Base-by-base conservation (phyloP, 1,140 invertebrate species). In the Riptortus pedestris region DNA sequence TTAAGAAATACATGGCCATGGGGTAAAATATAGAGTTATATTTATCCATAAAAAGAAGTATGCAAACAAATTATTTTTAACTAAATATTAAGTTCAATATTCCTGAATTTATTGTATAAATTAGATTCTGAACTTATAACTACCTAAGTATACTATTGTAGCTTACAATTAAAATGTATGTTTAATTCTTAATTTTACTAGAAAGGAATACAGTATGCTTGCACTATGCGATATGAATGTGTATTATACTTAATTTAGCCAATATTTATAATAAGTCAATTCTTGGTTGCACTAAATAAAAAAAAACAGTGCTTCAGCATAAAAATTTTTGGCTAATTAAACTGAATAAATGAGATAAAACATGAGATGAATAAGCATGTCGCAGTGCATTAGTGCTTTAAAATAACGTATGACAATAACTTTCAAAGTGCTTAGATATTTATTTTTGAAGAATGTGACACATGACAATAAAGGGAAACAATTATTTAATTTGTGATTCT, bases 121-220 rank as follows among this genome's bases (percentile, higher is more conserved):
- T 38, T 9, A 9, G 16, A 5, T 38, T 38, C 33, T 9, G 7
- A 9, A 38, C 5, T 16, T 38, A 9, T 38, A 38, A 16, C 16
- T 16, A 38, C 20, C 2, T 45, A 45, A 12, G 43, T 12, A 45
- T 45, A 12, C 20, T 14, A 45, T 45, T 2, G 20, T n/a, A 45
- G 2, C 20, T n/a, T n/a, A 45, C 20, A n/a, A 3, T n/a, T n/a
- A 45, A 14, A 45, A 18, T 45, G 2, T 2, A 2, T n/a, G 20
- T 20, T 20, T 9, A 47, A 45, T 4, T 47, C 18, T 47, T 47
- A 20, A 47, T 47, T 47, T 47, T n/a, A n/a, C 31, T 14, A 7
- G 31, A 55, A 55, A 55, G 24, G 51, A 55, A 55, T n/a, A 55
- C 51, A 55, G 24, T 26, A 55, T 55, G 51, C 51, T 24, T 55